Base-by-base conservation (phyloP, 2,888 invertebrate species). In the Syrphus vitripennis region DNA sequence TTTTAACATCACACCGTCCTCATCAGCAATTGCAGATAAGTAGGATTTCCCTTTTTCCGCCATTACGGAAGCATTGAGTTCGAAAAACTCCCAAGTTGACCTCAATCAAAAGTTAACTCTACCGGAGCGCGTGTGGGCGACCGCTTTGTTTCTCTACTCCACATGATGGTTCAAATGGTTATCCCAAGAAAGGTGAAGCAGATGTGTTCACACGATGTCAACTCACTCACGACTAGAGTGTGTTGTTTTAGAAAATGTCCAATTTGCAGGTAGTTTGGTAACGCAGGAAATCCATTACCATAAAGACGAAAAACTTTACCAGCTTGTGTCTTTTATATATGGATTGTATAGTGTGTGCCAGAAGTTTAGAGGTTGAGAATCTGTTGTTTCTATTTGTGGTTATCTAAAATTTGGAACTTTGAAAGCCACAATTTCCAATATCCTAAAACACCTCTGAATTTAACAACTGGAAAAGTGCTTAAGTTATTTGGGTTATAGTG, bases 81-180 rank as follows among this genome's bases (percentile, higher is more conserved):
- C 10, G 26, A 26, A 61, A 61, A 61, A 61, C 26, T 40, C 26
- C 40, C 40, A 61, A 40, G 40, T 40, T 61, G 61, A 61, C 61
- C 61, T 61, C 40, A 26, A 40, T 42, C 61, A 61, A 40, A 40
- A 40, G 61, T 40, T 61, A 61, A 26, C n/a, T n/a, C n/a, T 16
- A 16, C 0, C n/a, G 40, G 10, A 40, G 61, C 61, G 37, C 24
- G 26, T 61, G 61, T 61, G 61, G 61, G 40, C n/a, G 24, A 61
- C 61, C 61, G n/a, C 26, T 61, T 40, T 40, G 59, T 61, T 40
- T 34, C 59, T 24, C 34, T 37, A n/a, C 21, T 61, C 10, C 16
- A 31, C 2, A 31, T 53, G 4, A 37, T 48, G 12, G 34, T 53
- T 53, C 10, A 10, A 29, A 55, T 55, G 29, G n/a, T 31, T 29